Base-by-base conservation (phyloP, 1,140 invertebrate genomes). In the Geopemphigus sp. region DNA sequence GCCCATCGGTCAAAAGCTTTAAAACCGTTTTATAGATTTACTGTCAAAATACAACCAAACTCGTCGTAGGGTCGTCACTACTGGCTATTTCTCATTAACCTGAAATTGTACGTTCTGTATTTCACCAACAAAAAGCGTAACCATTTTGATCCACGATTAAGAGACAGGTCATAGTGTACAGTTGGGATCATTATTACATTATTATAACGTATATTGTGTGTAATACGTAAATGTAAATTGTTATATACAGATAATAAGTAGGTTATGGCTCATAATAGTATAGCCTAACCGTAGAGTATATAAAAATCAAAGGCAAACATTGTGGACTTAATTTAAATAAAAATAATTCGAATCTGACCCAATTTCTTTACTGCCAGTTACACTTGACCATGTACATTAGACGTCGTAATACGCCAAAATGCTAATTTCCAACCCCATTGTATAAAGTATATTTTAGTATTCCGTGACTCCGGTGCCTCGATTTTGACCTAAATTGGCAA, bases 11-110 rank as follows among this genome's bases (percentile, higher is more conserved):
- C 54, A 56, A 56, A 56, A 56, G 17, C n/a, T n/a, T 39, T 10
- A 24, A 76, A 74, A 59, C 54, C n/a, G 53, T 74, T 45, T 59
- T 78, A 78, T 78, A 61, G 74, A 78, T 78, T 78, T 78, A 15
- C 74, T 78, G 74, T 78, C 74, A 76, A 22, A 47, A 47, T 47
- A 72, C 53, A 47, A 47, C 54, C 68, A n/a, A n/a, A n/a, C n/a
- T n/a, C n/a, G n/a, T n/a, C n/a, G n/a, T n/a, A n/a, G n/a, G n/a
- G n/a, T n/a, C n/a, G n/a, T n/a, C n/a, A n/a, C n/a, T n/a, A 72
- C 24, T 72, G 24, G 24, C 22, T 6, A 54, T 54, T 29, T 54
- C 15, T 22, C 47, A 70, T 70, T 53, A 53, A 72, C 68, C 47
- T 53, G 54, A 72, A 72, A 72, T 54, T 10, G 8, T 53, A n/a